Evolutionary conservation across 1,140 invertebrate genomes (phyloP), one percentile per base, ranked within the genome.

Genomic region (Melitaea cinxia): DNA sequence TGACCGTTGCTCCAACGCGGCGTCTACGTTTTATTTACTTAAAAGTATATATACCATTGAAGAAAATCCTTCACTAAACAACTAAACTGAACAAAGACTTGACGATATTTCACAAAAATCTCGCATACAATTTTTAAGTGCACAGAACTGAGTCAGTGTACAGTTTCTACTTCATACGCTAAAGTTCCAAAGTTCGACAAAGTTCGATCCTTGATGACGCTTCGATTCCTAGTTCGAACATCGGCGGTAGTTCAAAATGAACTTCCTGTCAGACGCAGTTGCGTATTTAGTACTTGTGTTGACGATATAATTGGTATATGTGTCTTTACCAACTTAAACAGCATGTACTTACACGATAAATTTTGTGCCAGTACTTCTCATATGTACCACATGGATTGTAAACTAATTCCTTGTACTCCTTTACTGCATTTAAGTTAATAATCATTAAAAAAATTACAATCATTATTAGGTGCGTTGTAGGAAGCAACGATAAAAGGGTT

Each of bases 171-270:
- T 47, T 21, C 12, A 47, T 23, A 23, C 42, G 42, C 2, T 7
- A 47, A 47, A 47, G 42, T 47, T 47, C 10, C 1, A 12, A 47
- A 47, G 9, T 47, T 47, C n/a, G n/a, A 24, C 42, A 12, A 6
- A 47, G 42, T 47, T n/a, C 23, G 42, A 47, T 47, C 42, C 42
- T 23, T 47, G 42, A 47, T 47, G 42, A 47, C 42, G 42, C 42
- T 47, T 47, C 42, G 42, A 47, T 47, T 47, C 21, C 21, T 47
- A 17, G 15, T 10, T 21, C 42, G 9, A 10, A 47, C 42, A 47
- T 45, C 39, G 42, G 42, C 6, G 9, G n/a, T 6, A 47, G 42
- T 47, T 47, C 23, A 19, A 45, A 15, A n/a, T 47, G 42, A 47
- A 47, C 42, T 47, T 47, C 42, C 3, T 23, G 21, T 12, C 14